Base-by-base conservation (phyloP, 2,113 vertebrate genomes). In the Regulus satrapa region DNA sequence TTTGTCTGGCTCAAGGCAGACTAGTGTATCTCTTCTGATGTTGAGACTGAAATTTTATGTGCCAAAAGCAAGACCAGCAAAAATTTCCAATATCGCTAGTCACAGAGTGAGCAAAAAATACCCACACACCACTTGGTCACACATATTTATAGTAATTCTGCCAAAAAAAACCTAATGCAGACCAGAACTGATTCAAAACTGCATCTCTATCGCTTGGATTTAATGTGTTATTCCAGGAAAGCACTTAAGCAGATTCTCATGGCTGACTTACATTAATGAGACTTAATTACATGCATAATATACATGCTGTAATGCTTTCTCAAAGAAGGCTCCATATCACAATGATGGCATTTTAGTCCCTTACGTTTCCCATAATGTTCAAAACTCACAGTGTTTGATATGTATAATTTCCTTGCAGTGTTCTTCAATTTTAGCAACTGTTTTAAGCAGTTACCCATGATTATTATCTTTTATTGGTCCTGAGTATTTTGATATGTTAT, bases 251-350 rank as follows among this genome's bases (percentile, higher is more conserved):
- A 77, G 89, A 88, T 91, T 89, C 77, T 89, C 77, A 43, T 43
- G 46, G 56, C 52, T 94, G 88, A 83, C 40, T 89, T 80, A 86
- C 40, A 66, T 78, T 95, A 92, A 95, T 48, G 73, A 86, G 56
- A 61, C 73, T 74, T 95, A 88, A 92, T 91, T 84, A 56, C 45
- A 85, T 52, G 54, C 66, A 85, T 68, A 90, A 94, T 38, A 73
- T 31, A 58, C 0, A 2, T 41, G 48, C 16, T 72, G 79, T 68
- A 81, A 69, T 72, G 43, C 68, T 89, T 80, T 75, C 36, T 45
- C 66, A 71, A 43, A 62, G 48, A 56, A 86, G 21, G 10, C 17
- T 82, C 45, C 10, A 25, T 59, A 59, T n/a, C 8, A 48, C 4
- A 6, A 51, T 49, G 40, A 52, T 48, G 49, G 67, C 36, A 91